phyloP scores from a whole-genome alignment of 2,113 vertebrate species.

The Mormyrus iriodes region DNA sequence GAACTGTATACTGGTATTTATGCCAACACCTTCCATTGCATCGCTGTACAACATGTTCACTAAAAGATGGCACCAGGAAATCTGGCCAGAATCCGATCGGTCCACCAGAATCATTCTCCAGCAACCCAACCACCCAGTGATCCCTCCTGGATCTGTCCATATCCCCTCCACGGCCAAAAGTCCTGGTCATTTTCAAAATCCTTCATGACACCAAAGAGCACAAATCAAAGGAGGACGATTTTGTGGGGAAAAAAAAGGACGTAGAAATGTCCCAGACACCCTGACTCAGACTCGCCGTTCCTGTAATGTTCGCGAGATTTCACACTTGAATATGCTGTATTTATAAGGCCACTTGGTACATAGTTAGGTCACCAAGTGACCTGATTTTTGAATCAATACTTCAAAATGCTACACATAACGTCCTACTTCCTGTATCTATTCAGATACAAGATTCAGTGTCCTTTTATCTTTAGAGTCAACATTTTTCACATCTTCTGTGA shows the following conservation, averaged over 20 bases:
- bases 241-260: background rate
- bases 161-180: background rate
- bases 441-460: background rate
- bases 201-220: background rate
- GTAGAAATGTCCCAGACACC: background rate
- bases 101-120: background rate
- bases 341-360: constrained; percentile 44
- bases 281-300: background rate
- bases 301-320: constrained; percentile 28
- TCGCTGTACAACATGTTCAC: background rate
- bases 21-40: background rate
- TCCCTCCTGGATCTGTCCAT: background rate
- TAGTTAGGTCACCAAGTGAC: constrained; percentile 37
- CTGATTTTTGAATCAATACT: constrained; percentile 34
- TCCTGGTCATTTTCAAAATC: background rate
- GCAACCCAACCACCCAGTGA: background rate
- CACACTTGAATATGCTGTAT: constrained; percentile 26
- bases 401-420: constrained; percentile 30
- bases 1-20: background rate
- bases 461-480: background rate
- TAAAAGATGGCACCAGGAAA: background rate
- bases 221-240: background rate
- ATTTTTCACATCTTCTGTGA: background rate
- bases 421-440: constrained; percentile 32
- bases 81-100: background rate